A percentile compares a stretch with the other conserved stretches of the same genome.
phyloP scores from a whole-genome alignment of 2,888 invertebrate species.

The Athalia circularis region DNA sequence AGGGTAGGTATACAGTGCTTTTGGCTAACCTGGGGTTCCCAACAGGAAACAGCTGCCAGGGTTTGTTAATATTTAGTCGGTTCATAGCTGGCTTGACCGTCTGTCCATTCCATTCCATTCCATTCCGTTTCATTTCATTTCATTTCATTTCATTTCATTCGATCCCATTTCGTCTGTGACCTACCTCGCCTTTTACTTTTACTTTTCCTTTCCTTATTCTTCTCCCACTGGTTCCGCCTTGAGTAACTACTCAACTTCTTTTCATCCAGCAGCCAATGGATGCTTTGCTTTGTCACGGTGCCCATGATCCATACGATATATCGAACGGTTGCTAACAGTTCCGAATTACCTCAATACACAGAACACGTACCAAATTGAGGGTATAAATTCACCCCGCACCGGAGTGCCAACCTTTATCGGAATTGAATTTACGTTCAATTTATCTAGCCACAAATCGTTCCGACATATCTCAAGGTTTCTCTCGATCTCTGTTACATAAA shows the following conservation, averaged over 20 bases:
- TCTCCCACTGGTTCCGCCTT: not conserved
- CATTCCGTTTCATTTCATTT: slow-evolving; percentile 2
- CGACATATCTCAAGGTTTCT: not conserved
- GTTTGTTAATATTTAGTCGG: slow-evolving; percentile 59
- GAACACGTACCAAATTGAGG: too few relatives aligned
- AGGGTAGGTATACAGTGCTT: slow-evolving; percentile 40
- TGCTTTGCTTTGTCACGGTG: too few relatives aligned
- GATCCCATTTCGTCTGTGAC: not conserved
- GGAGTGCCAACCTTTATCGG: not conserved
- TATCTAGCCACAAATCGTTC: not conserved
- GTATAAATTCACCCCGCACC: too few relatives aligned
- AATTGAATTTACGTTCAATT: not conserved
- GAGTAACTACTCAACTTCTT: too few relatives aligned
- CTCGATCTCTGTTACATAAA: not conserved
- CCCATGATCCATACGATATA: too few relatives aligned
- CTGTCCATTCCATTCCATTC: slow-evolving; percentile 30
- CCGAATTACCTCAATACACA: too few relatives aligned
- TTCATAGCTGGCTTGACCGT: slow-evolving; percentile 43
- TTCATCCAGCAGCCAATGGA: too few relatives aligned
- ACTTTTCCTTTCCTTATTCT: not conserved
- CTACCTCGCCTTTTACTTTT: not conserved
- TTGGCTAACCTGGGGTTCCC: slow-evolving; percentile 55
- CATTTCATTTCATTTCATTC: not conserved
- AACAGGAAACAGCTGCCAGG: slow-evolving; percentile 68
- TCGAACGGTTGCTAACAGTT: too few relatives aligned